Percentiles rank a stretch among this genome's conserved stretches.
phyloP scores from a whole-genome alignment of 2,888 invertebrate genomes.

The Strigamia crassipes region DNA sequence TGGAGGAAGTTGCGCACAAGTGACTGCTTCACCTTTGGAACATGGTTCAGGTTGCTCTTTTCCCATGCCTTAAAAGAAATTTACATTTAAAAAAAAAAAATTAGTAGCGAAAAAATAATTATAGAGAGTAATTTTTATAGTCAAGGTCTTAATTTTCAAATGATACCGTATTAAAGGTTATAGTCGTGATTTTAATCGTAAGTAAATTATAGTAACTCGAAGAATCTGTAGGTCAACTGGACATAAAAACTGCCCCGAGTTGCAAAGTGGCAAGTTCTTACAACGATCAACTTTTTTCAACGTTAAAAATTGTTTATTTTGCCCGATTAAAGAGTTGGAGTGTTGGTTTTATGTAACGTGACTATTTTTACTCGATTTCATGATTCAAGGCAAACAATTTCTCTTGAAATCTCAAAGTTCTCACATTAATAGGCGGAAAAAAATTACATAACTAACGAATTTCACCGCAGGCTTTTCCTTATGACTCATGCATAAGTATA shows the following conservation, averaged over 20 bases:
- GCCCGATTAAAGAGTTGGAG: not conserved
- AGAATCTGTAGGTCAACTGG: not conserved
- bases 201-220: not conserved
- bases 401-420: not conserved
- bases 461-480: conserved; percentile 4
- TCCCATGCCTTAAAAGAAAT: not conserved
- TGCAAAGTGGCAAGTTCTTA: not conserved
- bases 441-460: not conserved
- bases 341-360: not conserved
- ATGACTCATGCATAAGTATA: not conserved
- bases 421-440: not conserved
- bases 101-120: not conserved
- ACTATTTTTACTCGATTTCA: not conserved
- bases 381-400: not conserved
- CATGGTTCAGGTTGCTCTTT: not conserved
- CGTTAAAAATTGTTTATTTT: not conserved
- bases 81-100: not conserved
- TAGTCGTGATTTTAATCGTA: not conserved
- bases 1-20: not conserved
- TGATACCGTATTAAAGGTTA: not conserved
- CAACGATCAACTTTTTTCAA: not conserved
- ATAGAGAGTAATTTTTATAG: conserved; percentile 25
- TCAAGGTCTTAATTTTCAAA: conserved; percentile 6
- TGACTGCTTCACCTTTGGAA: conserved; percentile 6
- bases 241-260: not conserved